phyloP scores from a whole-genome alignment of 2,888 invertebrate species.

The Lepidocyrtinus sp. region DNA sequence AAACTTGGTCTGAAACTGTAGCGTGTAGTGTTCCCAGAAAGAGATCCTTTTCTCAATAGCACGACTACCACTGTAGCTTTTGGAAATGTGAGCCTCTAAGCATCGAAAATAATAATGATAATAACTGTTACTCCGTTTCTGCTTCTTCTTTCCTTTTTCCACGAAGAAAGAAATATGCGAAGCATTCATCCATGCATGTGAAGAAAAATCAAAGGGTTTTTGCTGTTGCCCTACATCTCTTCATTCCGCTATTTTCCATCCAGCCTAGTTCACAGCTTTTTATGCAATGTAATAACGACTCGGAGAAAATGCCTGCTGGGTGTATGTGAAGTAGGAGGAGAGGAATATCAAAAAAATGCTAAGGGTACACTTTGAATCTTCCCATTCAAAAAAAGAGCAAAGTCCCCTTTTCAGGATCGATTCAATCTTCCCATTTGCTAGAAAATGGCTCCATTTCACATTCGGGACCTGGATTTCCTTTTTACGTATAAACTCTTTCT shows the following conservation, averaged over 20 bases:
- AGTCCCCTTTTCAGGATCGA: constrained; percentile 17
- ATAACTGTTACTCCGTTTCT: constrained; percentile 29
- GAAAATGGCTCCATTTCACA: constrained; percentile 54
- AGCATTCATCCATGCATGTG: constrained; percentile 35
- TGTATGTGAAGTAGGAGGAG: no score
- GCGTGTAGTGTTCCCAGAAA: no score
- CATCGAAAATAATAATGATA: constrained; percentile 44
- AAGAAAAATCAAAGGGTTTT: constrained; percentile 48
- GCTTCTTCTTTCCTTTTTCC: not conserved
- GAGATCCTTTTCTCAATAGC: no score
- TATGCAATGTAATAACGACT: no score
- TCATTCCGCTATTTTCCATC: no score
- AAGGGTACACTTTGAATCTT: no score
- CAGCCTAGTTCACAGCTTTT: no score
- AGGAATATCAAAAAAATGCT: no score
- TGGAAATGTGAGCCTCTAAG: no score
- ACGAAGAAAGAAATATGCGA: constrained; percentile 1
- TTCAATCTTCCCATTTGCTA: constrained; percentile 52
- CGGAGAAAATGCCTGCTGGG: no score
- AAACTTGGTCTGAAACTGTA: no score
- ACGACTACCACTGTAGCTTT: no score
- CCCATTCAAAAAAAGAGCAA: constrained; percentile 15
- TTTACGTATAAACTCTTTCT: not conserved
- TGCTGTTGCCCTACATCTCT: constrained; percentile 34
- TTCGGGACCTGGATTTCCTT: constrained; percentile 47